Percentiles rank a stretch among this genome's conserved stretches.
These are phyloP conservation scores for Loxodonta africana DNA, from an alignment of 2,113 vertebrate genomes.

Conservation along the genomic window DNA sequence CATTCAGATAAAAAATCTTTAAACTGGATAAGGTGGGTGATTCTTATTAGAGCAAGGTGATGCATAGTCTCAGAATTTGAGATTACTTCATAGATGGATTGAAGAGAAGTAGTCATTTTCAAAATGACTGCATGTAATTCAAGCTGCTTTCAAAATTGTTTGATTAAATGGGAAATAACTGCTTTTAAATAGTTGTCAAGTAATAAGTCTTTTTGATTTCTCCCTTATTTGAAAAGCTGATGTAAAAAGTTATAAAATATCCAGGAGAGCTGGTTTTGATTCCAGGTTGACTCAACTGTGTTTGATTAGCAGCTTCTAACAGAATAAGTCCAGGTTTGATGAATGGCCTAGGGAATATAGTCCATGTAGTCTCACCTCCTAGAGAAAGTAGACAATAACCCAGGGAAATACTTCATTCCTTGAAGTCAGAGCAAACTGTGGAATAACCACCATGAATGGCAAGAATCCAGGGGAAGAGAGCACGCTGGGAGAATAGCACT, in stretches of 20 bases:
- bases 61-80: not conserved
- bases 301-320: conserved; percentile 32
- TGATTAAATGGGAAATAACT: conserved; percentile 65
- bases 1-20: not conserved
- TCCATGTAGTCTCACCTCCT: not conserved
- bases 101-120: conserved; percentile 45
- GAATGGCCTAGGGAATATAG: not conserved
- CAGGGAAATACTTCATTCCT: not conserved
- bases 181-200: conserved; percentile 36
- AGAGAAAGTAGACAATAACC: not conserved
- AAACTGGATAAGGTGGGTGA: not conserved
- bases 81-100: not conserved
- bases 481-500: not conserved
- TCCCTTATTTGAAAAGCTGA: conserved; percentile 37
- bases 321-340: not conserved
- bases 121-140: not conserved
- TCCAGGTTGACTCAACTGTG: not conserved
- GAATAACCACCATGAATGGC: not conserved
- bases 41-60: not conserved
- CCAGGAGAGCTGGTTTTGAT: not conserved
- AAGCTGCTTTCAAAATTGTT: conserved; percentile 70
- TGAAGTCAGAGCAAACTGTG: not conserved
- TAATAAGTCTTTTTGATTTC: not conserved
- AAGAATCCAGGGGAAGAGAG: not conserved
- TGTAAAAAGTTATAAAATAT: not conserved